Conservation (phyloP, 2,888 invertebrate species). For the Patella pellucida region DNA sequence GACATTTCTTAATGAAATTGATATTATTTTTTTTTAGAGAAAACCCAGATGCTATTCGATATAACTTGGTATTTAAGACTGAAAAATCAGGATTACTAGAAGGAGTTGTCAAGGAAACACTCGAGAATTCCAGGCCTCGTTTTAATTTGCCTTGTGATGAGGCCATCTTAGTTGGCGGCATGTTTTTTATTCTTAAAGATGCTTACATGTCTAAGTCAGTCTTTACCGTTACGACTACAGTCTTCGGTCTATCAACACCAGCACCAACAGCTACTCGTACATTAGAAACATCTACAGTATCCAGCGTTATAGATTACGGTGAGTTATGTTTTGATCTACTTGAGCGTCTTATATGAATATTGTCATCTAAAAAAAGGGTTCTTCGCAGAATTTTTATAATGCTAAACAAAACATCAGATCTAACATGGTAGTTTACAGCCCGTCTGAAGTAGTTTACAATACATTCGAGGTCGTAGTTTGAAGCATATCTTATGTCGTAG, state of each 20-base stretch:
- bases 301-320: background rate
- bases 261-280: background rate
- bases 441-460: too few relatives aligned
- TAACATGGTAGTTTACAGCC: too few relatives aligned
- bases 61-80: conserved; percentile 27
- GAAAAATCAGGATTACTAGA: conserved; percentile 16
- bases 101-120: conserved; percentile 17
- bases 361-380: too few relatives aligned
- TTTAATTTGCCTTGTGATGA: conserved; percentile 20
- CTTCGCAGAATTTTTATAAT: too few relatives aligned
- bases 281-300: background rate
- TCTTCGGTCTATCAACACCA: background rate
- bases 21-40: conserved; percentile 9
- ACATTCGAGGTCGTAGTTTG: too few relatives aligned
- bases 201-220: background rate
- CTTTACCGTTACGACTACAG: background rate
- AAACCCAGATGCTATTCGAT: conserved; percentile 15
- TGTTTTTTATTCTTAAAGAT: conserved; percentile 27
- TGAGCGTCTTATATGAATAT: too few relatives aligned
- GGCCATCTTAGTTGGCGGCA: conserved; percentile 25
- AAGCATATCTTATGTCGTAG: too few relatives aligned
- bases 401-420: too few relatives aligned
- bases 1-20: too few relatives aligned
- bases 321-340: background rate
- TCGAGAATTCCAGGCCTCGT: conserved; percentile 27